Conservation (phyloP, 2,888 invertebrate species). For the Nyleta sp. region DNA sequence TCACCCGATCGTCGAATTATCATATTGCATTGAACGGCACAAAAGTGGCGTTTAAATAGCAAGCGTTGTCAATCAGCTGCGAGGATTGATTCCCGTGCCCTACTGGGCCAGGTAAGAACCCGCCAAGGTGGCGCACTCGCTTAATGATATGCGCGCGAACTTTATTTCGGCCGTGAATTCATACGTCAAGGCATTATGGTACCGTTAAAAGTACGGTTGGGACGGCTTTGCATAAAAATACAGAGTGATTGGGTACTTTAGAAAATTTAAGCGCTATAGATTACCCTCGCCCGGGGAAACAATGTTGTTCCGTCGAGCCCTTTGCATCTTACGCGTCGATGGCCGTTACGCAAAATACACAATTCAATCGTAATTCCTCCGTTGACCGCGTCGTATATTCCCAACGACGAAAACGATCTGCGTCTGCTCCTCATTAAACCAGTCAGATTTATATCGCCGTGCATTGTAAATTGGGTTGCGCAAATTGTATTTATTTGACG, state of each 20-base stretch:
- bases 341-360: slow-evolving; percentile 62
- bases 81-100: slow-evolving; percentile 56
- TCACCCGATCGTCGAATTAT: slow-evolving; percentile 48
- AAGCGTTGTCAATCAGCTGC: slow-evolving; percentile 54
- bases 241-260: slow-evolving; percentile 80
- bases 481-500: slow-evolving; percentile 42
- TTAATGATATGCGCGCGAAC: slow-evolving; percentile 79
- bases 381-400: slow-evolving; percentile 49
- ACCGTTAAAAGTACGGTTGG: slow-evolving; percentile 69
- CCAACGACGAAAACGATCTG: slow-evolving; percentile 40
- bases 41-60: slow-evolving; percentile 60
- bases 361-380: slow-evolving; percentile 59
- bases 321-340: slow-evolving; percentile 58
- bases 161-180: slow-evolving; percentile 79
- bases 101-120: slow-evolving; percentile 61
- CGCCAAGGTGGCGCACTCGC: slow-evolving; percentile 55
- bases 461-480: slow-evolving; percentile 22
- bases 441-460: slow-evolving; percentile 46
- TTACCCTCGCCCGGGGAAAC: slow-evolving; percentile 66
- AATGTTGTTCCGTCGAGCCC: slow-evolving; percentile 34
- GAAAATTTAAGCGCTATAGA: slow-evolving; percentile 81
- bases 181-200: slow-evolving; percentile 79
- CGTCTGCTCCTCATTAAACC: slow-evolving; percentile 48
- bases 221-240: slow-evolving; percentile 80
- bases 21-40: slow-evolving; percentile 59